These are phyloP conservation scores for Cyanoliseus patagonus DNA, from an alignment of 2,113 vertebrate species.

Conservation along the genomic window DNA sequence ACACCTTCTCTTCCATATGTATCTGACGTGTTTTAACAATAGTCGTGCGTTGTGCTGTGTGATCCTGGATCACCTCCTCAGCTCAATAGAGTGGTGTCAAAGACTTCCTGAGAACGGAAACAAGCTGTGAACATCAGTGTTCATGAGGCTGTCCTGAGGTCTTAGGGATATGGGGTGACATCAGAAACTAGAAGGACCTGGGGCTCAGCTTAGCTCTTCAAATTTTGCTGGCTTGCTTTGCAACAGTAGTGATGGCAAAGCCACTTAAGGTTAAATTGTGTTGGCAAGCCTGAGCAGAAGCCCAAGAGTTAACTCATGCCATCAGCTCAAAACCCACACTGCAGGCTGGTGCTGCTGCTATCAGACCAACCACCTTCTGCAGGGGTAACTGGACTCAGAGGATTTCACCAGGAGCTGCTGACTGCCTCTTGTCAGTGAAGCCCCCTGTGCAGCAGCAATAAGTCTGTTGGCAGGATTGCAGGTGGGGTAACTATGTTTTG, in stretches of 20 bases:
- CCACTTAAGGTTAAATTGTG: not conserved
- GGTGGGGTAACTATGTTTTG: not conserved
- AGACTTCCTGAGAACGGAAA: not conserved
- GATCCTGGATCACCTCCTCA: not conserved
- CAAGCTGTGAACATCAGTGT: not conserved
- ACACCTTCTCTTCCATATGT: not conserved
- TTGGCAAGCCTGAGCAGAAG: constrained; percentile 5
- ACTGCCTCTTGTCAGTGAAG: not conserved
- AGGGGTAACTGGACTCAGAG: not conserved
- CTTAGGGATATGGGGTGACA: not conserved
- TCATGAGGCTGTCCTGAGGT: not conserved
- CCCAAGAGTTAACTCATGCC: not conserved
- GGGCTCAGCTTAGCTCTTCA: not conserved
- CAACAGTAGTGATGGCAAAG: not conserved
- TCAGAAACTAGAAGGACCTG: not conserved
- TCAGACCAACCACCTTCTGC: not conserved
- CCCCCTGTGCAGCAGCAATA: not conserved
- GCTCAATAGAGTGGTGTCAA: not conserved
- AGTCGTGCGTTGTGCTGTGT: not conserved
- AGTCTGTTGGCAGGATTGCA: not conserved
- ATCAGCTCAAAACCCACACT: not conserved
- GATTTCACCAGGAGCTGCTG: not conserved
- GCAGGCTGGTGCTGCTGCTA: not conserved
- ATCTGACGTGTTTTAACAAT: not conserved
- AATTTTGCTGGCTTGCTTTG: not conserved